Percentiles rank a stretch among this genome's conserved stretches.
These are phyloP conservation scores for Odontocolon sp. DNA, from an alignment of 2,888 invertebrate species.

Conservation along the genomic window DNA sequence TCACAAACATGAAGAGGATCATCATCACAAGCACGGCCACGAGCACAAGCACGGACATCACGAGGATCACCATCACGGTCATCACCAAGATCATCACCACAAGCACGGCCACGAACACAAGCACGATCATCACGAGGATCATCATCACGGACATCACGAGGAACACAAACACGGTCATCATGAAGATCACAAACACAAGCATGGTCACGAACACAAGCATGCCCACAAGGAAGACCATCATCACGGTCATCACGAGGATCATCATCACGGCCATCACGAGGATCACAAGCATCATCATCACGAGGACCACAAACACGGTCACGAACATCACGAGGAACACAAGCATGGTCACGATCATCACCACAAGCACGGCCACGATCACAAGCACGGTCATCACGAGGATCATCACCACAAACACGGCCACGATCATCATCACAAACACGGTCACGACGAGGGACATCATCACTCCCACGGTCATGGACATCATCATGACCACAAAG, in stretches of 20 bases:
- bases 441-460: slow-evolving; percentile 56
- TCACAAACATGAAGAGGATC: slow-evolving; percentile 64
- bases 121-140: slow-evolving; percentile 71
- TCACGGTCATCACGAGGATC: slow-evolving; percentile 69
- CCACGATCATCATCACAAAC: slow-evolving; percentile 64
- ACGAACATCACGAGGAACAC: slow-evolving; percentile 59
- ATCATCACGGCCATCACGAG: slow-evolving; percentile 68
- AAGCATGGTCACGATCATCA: slow-evolving; percentile 60
- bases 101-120: slow-evolving; percentile 72
- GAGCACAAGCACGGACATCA: slow-evolving; percentile 71
- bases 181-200: slow-evolving; percentile 68
- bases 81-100: slow-evolving; percentile 69
- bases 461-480: slow-evolving; percentile 60
- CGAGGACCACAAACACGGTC: slow-evolving; percentile 63
- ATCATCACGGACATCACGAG: slow-evolving; percentile 63
- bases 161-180: slow-evolving; percentile 67
- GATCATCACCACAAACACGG: slow-evolving; percentile 70
- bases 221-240: slow-evolving; percentile 68
- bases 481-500: slow-evolving; percentile 67
- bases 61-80: slow-evolving; percentile 70
- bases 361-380: slow-evolving; percentile 64
- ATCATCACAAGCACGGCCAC: slow-evolving; percentile 68
- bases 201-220: slow-evolving; percentile 67
- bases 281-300: slow-evolving; percentile 66
- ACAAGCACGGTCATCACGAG: slow-evolving; percentile 69